A percentile compares a stretch with the other conserved stretches of the same genome.
Evolutionary conservation across 2,113 vertebrate genomes (phyloP).

Genomic region (Chloroceryle aenea): DNA sequence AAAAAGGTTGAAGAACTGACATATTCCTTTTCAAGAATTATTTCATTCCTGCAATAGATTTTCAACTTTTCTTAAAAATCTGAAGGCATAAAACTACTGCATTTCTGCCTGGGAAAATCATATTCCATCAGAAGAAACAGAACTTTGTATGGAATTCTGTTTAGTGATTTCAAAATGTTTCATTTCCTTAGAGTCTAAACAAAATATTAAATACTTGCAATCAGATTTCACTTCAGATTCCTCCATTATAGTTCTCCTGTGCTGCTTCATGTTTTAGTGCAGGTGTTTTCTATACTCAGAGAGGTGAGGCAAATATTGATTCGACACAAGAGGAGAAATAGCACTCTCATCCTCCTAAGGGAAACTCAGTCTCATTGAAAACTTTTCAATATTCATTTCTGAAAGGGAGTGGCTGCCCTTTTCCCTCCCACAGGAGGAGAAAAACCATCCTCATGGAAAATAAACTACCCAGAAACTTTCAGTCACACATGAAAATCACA

Average conservation of each 20-base stretch:
- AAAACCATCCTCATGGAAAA: neutral
- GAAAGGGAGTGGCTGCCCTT: neutral
- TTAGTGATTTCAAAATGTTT: neutral
- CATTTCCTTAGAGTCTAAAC: neutral
- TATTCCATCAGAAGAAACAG: neutral
- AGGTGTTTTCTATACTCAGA: neutral
- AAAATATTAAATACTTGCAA: neutral
- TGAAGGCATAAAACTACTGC: neutral
- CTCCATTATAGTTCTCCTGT: neutral
- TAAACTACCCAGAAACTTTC: neutral
- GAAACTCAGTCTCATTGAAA: neutral
- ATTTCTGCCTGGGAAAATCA: neutral
- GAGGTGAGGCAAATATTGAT: neutral
- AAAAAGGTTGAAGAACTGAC: neutral
- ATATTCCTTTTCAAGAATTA: accelerated
- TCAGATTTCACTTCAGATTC: neutral
- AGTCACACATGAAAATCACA: neutral
- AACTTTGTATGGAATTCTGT: neutral
- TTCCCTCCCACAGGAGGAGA: accelerated
- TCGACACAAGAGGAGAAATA: neutral
- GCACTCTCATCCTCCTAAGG: neutral
- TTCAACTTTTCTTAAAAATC: neutral
- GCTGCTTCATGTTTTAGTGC: neutral
- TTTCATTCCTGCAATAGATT: neutral
- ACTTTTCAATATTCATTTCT: neutral